Percentiles rank a stretch among this genome's conserved stretches.
Evolutionary conservation across 1,140 invertebrate species (phyloP).

Genomic region (Neomicropteryx cornuta): DNA sequence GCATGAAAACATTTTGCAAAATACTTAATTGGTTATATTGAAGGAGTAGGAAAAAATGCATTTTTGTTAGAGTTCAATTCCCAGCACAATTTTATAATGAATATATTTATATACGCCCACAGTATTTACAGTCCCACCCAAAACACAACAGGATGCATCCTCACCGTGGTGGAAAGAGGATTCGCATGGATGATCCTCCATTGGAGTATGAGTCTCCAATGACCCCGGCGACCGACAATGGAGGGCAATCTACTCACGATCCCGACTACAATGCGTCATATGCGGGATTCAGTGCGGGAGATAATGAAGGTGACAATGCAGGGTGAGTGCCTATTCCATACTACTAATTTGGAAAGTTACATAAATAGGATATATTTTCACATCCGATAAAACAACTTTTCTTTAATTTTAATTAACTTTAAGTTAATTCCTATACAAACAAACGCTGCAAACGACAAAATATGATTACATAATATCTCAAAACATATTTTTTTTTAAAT

Average conservation of each 20-base stretch:
- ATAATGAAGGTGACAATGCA: slow-evolving; percentile 11
- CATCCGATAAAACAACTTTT: too few relatives aligned
- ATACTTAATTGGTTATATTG: too few relatives aligned
- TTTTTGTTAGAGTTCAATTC: too few relatives aligned
- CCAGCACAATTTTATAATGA: too few relatives aligned
- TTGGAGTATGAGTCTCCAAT: slow-evolving; percentile 74
- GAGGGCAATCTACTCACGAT: slow-evolving; percentile 33
- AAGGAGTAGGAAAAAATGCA: too few relatives aligned
- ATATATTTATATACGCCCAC: too few relatives aligned
- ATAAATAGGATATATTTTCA: too few relatives aligned
- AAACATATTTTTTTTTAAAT: slow-evolving; percentile 3
- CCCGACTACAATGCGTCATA: slow-evolving; percentile 28
- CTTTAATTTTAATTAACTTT: slow-evolving; percentile 3
- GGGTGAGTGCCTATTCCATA: slow-evolving; percentile 7
- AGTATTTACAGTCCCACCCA: too few relatives aligned
- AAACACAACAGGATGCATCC: slow-evolving; percentile 48
- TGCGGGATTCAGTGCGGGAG: slow-evolving; percentile 27
- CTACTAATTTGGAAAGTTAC: slow-evolving; percentile 1
- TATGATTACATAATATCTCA: neutral
- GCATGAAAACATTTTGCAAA: too few relatives aligned
- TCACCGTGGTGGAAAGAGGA: slow-evolving; percentile 75
- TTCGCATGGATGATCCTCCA: slow-evolving; percentile 83
- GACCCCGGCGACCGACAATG: slow-evolving; percentile 52
- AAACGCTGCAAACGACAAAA: neutral
- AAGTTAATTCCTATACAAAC: neutral